Evolutionary conservation across 2,888 invertebrate genomes (phyloP), one percentile per base, ranked within the genome.

Genomic region (Philopedon plagiatum): DNA sequence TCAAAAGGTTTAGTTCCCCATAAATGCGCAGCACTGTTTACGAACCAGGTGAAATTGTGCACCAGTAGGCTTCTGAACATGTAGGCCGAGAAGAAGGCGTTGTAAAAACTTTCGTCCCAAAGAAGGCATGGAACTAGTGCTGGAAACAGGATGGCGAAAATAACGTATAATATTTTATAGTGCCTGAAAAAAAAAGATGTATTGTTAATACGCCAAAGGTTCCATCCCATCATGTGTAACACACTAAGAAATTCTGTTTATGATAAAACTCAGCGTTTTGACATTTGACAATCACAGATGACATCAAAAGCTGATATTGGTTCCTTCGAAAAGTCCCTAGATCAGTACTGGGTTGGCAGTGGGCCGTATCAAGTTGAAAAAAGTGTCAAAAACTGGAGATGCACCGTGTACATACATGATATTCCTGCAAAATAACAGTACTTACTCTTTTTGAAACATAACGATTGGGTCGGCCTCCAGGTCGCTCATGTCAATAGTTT

Each of bases 1-100:
- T 95, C 93, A 82, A 93, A 95, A 0, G 95, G 94, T 81, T 90
- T 90, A 62, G 89, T 91, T 9, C 95, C 95, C 84, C 90, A 94
- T 66, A 92, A 85, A 86, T 95, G 95, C 1, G 94, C 94, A 0
- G 90, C 90, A 75, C 94, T 94, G 83, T 96, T 96, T 3, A 95
- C 93, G 3, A 90, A 86, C 94, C 94, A 96, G 0, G 95, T 94
- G 1, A 89, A 88, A 81, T 96, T 91, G n/a, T 95, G 86, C 13
- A 87, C 85, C 0, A 89, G 26, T 1, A 90, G 81, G 80, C 92
- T 92, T 13, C 94, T 89, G 19, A 89, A 81, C 71, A 92, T 85
- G 75, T 90, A 92, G 54, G 88, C 86, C 0, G 91, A 83, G 77
- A 92, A 88, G 68, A 92, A 87, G 0, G 93, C 88, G 62, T 88